Evolutionary conservation across 2,888 invertebrate species (phyloP).

Genomic region (Cheilosia pagana): DNA sequence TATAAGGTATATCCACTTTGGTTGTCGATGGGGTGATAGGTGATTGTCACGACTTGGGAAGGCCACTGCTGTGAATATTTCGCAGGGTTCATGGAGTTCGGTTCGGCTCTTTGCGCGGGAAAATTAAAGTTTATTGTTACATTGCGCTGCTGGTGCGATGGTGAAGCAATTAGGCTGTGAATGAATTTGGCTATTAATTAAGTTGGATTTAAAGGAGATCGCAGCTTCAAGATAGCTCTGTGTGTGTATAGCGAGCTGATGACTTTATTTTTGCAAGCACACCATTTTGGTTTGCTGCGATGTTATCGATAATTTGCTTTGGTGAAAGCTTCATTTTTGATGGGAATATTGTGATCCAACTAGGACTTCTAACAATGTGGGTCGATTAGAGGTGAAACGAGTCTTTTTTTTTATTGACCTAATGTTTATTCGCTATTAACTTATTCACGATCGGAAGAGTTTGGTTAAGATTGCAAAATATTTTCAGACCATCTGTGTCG

Average conservation of each 20-base stretch:
- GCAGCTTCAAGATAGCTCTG: background rate
- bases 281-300: background rate
- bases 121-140: constrained; percentile 41
- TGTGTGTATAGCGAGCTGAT: background rate
- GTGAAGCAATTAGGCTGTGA: constrained; percentile 36
- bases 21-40: constrained; percentile 42
- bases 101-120: constrained; percentile 19
- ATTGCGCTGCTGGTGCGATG: background rate
- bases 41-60: constrained; percentile 55
- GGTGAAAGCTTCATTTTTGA: too few species aligned
- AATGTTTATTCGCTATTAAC: too few species aligned
- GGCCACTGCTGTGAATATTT: constrained; percentile 24
- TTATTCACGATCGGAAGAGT: too few species aligned
- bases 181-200: constrained; percentile 42
- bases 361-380: too few species aligned
- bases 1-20: constrained; percentile 41
- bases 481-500: too few species aligned
- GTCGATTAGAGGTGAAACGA: too few species aligned
- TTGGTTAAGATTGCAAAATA: too few species aligned
- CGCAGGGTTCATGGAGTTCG: constrained; percentile 44
- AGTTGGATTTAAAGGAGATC: constrained; percentile 8
- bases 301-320: too few species aligned
- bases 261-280: background rate
- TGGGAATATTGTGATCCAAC: too few species aligned
- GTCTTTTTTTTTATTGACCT: too few species aligned